These are phyloP conservation scores for Hermetia illucens DNA, from an alignment of 1,140 invertebrate genomes.

Conservation along the genomic window DNA sequence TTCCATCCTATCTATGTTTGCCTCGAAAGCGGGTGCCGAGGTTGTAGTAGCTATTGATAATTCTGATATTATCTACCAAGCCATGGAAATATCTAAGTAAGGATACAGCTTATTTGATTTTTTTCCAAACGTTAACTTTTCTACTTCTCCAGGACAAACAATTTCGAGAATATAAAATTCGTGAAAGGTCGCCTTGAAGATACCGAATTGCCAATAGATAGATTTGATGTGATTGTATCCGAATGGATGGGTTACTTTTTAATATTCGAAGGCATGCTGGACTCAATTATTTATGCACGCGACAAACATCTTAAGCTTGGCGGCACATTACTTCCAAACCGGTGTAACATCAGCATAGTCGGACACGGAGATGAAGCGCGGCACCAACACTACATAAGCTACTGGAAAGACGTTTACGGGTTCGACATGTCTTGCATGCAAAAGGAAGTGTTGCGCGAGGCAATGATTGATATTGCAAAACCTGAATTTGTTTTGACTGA, in stretches of 20 bases:
- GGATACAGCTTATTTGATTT: neutral
- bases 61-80: conserved; percentile 68
- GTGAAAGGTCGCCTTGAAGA: conserved; percentile 81
- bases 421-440: conserved; percentile 95
- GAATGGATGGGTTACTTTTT: conserved; percentile 99
- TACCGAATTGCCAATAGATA: conserved; percentile 55
- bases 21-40: conserved; percentile 79
- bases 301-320: conserved; percentile 71
- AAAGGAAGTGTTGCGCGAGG: conserved; percentile 75
- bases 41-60: conserved; percentile 88
- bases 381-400: conserved; percentile 59
- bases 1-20: conserved; percentile 92
- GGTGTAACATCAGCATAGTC: conserved; percentile 74
- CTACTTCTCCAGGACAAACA: conserved; percentile 41
- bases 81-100: conserved; percentile 59
- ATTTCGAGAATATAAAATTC: conserved; percentile 44
- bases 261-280: conserved; percentile 95
- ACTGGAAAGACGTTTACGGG: conserved; percentile 95
- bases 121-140: conserved; percentile 1
- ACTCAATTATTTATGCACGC: conserved; percentile 80
- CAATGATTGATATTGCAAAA: conserved; percentile 74
- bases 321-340: conserved; percentile 70
- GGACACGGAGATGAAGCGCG: conserved; percentile 76
- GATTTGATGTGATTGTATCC: conserved; percentile 92
- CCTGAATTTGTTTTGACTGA: conserved; percentile 62